Conservation (phyloP, 2,888 invertebrate genomes). For the Notodonta ziczac region DNA sequence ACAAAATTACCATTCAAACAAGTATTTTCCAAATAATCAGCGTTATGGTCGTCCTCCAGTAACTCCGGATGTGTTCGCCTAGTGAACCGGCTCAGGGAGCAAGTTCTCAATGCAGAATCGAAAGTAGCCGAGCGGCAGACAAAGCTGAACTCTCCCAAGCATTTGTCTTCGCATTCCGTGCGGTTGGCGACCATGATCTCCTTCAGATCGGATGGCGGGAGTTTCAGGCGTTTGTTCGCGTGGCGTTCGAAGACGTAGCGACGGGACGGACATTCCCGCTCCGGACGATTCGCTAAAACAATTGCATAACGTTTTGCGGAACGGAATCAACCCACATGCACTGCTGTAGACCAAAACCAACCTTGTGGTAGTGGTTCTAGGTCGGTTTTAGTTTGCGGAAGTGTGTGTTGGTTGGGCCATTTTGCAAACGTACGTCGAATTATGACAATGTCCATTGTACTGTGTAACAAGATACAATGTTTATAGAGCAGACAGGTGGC, state of each 20-base stretch:
- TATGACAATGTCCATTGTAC: slow-evolving; percentile 21
- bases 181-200: slow-evolving; percentile 94
- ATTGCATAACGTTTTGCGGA: neutral
- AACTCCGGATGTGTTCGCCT: slow-evolving; percentile 93
- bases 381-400: too few relatives aligned
- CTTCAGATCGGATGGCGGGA: slow-evolving; percentile 92
- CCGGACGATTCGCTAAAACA: slow-evolving; percentile 89
- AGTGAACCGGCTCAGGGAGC: slow-evolving; percentile 92
- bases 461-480: slow-evolving; percentile 15
- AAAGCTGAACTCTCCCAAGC: slow-evolving; percentile 94
- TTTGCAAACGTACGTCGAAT: neutral
- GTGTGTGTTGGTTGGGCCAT: too few relatives aligned
- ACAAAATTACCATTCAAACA: slow-evolving; percentile 90
- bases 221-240: slow-evolving; percentile 92
- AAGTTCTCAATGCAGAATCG: slow-evolving; percentile 90
- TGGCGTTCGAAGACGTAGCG: slow-evolving; percentile 95
- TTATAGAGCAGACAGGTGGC: slow-evolving; percentile 5
- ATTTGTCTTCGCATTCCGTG: slow-evolving; percentile 95
- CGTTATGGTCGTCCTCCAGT: slow-evolving; percentile 93
- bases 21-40: slow-evolving; percentile 96
- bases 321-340: too few relatives aligned
- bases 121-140: slow-evolving; percentile 95
- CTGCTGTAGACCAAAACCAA: too few relatives aligned
- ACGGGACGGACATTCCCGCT: slow-evolving; percentile 94
- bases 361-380: too few relatives aligned